Evolutionary conservation across 2,113 vertebrate species (phyloP).

Genomic region (Rana temporaria): DNA sequence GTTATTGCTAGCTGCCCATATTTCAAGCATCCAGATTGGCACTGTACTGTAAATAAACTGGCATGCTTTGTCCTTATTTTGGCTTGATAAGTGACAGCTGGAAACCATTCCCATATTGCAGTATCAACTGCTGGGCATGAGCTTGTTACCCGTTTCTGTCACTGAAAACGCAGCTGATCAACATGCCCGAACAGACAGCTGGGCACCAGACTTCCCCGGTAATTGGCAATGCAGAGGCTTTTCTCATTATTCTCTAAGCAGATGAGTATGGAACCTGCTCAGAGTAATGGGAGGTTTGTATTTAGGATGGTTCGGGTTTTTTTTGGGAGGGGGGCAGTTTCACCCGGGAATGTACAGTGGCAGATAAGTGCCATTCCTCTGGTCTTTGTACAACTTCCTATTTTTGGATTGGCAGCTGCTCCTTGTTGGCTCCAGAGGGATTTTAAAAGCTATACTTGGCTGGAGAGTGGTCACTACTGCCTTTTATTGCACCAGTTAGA

Average conservation of each 20-base stretch:
- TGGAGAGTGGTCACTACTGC: neutral
- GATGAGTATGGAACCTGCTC: neutral
- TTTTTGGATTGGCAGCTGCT: slow-evolving; percentile 26
- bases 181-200: neutral
- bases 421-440: neutral
- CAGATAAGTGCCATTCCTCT: neutral
- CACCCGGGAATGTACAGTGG: neutral
- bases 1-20: too few species aligned
- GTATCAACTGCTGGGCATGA: neutral
- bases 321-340: neutral
- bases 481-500: neutral
- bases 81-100: neutral
- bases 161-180: neutral
- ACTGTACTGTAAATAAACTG: too few species aligned
- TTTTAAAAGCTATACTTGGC: neutral
- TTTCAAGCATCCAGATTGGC: too few species aligned
- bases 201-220: neutral
- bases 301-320: neutral
- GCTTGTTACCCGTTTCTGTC: neutral
- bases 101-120: neutral
- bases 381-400: neutral
- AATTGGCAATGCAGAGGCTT: neutral
- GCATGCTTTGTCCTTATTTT: too few species aligned
- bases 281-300: too few species aligned
- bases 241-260: slow-evolving; percentile 2